Evolutionary conservation across 2,113 vertebrate species (phyloP).

Genomic region (Bungarus multicinctus): DNA sequence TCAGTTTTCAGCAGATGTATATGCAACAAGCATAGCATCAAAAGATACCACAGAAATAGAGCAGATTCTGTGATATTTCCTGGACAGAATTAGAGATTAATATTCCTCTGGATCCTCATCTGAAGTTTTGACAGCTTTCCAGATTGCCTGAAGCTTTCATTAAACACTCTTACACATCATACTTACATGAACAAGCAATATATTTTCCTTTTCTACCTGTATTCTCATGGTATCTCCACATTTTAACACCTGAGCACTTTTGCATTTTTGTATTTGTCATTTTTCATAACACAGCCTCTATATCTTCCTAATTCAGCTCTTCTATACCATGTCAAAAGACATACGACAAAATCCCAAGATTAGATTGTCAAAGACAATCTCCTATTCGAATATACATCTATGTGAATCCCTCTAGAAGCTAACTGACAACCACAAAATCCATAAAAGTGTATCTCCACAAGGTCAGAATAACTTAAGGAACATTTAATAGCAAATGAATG

Average conservation of each 20-base stretch:
- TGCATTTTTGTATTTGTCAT: not conserved
- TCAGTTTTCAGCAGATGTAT: conserved; percentile 5
- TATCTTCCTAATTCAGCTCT: not conserved
- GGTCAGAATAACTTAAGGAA: not conserved
- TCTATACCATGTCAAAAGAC: not conserved
- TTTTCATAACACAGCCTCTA: not conserved
- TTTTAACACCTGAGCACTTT: not conserved
- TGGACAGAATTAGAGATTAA: not conserved
- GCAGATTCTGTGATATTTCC: not conserved
- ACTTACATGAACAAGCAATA: not conserved
- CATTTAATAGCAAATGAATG: not conserved
- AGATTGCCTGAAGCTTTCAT: not conserved
- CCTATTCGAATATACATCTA: not conserved
- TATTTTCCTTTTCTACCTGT: not conserved
- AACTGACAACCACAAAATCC: not conserved
- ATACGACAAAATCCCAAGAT: not conserved
- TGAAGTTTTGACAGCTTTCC: not conserved
- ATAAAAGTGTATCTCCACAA: not conserved
- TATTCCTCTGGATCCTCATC: not conserved
- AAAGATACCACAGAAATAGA: not conserved
- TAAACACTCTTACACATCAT: not conserved
- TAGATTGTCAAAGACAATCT: not conserved
- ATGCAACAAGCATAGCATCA: not conserved
- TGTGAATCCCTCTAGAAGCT: not conserved
- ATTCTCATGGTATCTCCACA: not conserved